These are phyloP conservation scores for Eutolmus rufibarbis DNA, from an alignment of 2,888 invertebrate genomes.

Conservation along the genomic window DNA sequence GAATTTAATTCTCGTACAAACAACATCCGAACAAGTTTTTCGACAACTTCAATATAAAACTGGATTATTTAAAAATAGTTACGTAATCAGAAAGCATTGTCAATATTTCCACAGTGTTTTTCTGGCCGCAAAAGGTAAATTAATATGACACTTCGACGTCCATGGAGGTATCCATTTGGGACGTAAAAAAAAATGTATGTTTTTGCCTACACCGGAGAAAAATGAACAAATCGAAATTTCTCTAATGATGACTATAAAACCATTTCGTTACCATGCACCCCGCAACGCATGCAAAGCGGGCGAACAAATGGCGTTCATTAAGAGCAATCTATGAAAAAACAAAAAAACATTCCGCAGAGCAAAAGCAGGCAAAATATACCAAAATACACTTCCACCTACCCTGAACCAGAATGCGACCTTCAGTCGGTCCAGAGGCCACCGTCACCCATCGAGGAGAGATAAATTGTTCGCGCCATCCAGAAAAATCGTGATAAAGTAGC, in stretches of 20 bases:
- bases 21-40: not conserved
- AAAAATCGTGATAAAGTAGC: not conserved
- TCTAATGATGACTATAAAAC: not conserved
- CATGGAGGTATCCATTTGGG: not conserved
- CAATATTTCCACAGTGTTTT: not conserved
- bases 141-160: not conserved
- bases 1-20: not conserved
- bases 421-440: not conserved
- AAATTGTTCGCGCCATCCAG: not conserved
- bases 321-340: not conserved
- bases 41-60: not conserved
- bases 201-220: not conserved
- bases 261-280: not conserved
- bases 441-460: not conserved
- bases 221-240: not conserved
- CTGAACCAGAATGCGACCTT: constrained; percentile 91
- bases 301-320: not conserved
- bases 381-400: constrained; percentile 71
- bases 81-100: not conserved
- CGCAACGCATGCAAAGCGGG: not conserved
- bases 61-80: not conserved
- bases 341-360: not conserved
- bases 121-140: not conserved
- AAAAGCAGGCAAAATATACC: constrained; percentile 22
- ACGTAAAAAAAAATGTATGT: not conserved